Evolutionary conservation across 2,888 invertebrate genomes (phyloP).

Genomic region (Tridacna crocea): DNA sequence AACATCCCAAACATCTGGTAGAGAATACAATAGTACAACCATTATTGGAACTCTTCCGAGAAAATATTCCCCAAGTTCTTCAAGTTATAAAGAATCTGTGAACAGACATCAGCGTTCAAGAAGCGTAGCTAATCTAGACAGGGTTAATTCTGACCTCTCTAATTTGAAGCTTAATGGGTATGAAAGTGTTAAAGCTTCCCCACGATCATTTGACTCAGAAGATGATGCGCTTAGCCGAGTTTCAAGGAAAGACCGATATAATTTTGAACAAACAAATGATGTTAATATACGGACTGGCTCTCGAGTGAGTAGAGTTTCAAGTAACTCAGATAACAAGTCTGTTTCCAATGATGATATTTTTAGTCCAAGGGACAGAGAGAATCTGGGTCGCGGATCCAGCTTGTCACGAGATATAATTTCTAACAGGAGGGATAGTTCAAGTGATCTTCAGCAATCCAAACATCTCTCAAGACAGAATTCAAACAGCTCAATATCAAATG

Average conservation of each 20-base stretch:
- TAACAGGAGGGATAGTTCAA: constrained; percentile 42
- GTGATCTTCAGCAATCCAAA: constrained; percentile 48
- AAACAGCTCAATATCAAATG: constrained; percentile 66
- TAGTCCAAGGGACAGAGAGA: constrained; percentile 46
- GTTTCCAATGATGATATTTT: constrained; percentile 43
- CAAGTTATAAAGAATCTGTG: constrained; percentile 42
- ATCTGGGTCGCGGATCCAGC: constrained; percentile 38
- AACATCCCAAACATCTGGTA: constrained; percentile 39
- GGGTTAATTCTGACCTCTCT: constrained; percentile 42
- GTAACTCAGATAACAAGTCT: constrained; percentile 31
- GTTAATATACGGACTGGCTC: constrained; percentile 49
- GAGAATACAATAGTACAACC: constrained; percentile 50
- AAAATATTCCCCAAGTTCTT: constrained; percentile 40
- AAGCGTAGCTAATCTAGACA: constrained; percentile 61
- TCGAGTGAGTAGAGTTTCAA: constrained; percentile 54
- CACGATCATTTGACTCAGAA: constrained; percentile 53
- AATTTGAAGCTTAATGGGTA: constrained; percentile 46
- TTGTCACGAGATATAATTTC: constrained; percentile 45
- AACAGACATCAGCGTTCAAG: constrained; percentile 59
- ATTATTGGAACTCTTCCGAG: constrained; percentile 47
- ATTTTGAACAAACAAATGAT: constrained; percentile 49
- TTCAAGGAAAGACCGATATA: constrained; percentile 59
- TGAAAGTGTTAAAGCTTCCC: constrained; percentile 55
- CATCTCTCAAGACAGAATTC: constrained; percentile 69
- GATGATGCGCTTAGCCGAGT: constrained; percentile 44